Evolutionary conservation across 2,113 vertebrate genomes (phyloP).

Genomic region (Lota lota): DNA sequence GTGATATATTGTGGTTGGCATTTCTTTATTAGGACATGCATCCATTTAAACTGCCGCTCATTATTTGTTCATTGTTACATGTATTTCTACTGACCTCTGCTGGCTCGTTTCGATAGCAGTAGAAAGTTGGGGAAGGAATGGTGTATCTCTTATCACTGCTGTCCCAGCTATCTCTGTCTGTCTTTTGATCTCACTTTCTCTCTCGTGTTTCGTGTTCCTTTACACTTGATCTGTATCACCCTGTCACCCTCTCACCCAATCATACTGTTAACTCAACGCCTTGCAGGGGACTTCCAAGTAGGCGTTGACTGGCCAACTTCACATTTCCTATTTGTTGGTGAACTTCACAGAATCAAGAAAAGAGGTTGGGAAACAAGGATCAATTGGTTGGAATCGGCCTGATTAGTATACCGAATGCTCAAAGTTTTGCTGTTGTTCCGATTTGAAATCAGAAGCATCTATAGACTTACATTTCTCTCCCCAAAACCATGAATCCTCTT

Average conservation of each 20-base stretch:
- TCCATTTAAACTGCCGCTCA: conserved; percentile 34
- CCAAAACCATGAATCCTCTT: conserved; percentile 28
- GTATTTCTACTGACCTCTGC: conserved; percentile 53
- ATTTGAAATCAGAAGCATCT: not conserved
- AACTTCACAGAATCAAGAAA: conserved; percentile 53
- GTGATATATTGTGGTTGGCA: no score
- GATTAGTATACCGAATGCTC: not conserved
- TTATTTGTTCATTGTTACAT: conserved; percentile 36
- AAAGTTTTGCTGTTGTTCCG: not conserved
- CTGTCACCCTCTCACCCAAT: conserved; percentile 19
- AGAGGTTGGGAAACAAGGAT: conserved; percentile 11
- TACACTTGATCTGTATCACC: conserved; percentile 27
- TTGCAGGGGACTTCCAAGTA: conserved; percentile 30
- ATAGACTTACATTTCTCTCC: not conserved
- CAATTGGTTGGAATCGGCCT: not conserved
- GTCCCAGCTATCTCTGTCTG: conserved; percentile 16
- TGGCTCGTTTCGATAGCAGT: conserved; percentile 38
- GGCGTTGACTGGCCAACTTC: conserved; percentile 22
- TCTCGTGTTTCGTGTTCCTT: conserved; percentile 26
- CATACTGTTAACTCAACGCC: conserved; percentile 22
- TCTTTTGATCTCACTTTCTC: no score
- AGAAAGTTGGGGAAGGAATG: conserved; percentile 30
- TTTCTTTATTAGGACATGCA: not conserved
- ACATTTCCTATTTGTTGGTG: conserved; percentile 35
- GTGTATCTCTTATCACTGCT: conserved; percentile 15